Conservation (phyloP, 2,113 vertebrate genomes). For the Geococcyx californianus region DNA sequence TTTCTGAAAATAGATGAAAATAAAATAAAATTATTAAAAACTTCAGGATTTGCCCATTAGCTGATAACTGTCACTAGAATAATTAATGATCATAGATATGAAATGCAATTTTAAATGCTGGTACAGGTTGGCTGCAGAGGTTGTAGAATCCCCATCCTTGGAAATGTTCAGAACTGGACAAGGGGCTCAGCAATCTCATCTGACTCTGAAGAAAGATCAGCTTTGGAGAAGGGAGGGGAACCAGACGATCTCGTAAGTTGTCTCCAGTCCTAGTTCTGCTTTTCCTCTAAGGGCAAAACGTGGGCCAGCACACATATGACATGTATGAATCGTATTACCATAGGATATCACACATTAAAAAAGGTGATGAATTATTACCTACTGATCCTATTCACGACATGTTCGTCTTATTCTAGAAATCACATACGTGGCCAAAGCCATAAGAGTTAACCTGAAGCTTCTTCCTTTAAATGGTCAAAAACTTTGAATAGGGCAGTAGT, state of each 20-base stretch:
- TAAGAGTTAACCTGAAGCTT: neutral
- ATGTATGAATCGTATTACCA: neutral
- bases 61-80: neutral
- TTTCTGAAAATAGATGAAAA: neutral
- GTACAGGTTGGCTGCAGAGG: neutral
- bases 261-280: neutral
- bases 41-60: neutral
- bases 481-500: neutral
- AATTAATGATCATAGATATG: neutral
- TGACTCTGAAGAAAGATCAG: neutral
- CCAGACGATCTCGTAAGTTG: neutral
- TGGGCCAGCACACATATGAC: fast-evolving
- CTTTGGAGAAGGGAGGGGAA: neutral
- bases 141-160: neutral
- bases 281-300: neutral
- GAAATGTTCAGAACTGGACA: neutral
- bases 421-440: neutral
- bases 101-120: neutral
- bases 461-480: neutral
- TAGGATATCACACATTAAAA: neutral
- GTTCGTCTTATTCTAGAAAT: neutral
- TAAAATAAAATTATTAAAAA: neutral
- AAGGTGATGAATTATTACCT: neutral
- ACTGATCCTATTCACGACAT: neutral
- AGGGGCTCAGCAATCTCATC: fast-evolving